phyloP scores from a whole-genome alignment of 2,113 vertebrate genomes.

The Ciconia stormi region DNA sequence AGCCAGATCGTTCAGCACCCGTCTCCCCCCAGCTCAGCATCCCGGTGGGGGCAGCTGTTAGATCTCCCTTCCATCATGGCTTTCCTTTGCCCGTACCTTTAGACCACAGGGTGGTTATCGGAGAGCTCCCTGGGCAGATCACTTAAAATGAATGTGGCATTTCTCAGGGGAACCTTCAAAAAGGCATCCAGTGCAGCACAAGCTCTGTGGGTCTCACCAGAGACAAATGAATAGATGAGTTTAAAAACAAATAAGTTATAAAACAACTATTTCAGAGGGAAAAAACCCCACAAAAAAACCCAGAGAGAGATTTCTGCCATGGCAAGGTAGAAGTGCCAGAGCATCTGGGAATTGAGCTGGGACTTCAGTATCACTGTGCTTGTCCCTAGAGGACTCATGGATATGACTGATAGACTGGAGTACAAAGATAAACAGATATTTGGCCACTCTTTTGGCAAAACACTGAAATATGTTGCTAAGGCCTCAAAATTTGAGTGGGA shows the following conservation, averaged over 20 bases:
- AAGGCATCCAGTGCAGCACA: neutral
- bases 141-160: neutral
- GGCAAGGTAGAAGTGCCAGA: neutral
- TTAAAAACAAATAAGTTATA: neutral
- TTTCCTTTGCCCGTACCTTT: neutral
- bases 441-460: neutral
- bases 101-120: neutral
- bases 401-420: neutral
- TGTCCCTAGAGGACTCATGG: neutral
- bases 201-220: neutral
- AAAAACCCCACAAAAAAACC: neutral
- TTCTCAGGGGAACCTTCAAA: neutral
- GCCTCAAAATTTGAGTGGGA: neutral
- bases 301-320: neutral
- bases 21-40: neutral
- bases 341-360: neutral
- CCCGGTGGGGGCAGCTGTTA: neutral
- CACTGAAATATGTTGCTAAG: too few relatives aligned
- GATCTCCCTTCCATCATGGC: neutral
- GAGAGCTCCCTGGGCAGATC: neutral
- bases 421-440: neutral
- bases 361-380: fast-evolving
- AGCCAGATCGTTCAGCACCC: neutral
- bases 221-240: neutral
- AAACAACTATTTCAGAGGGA: fast-evolving